These are phyloP conservation scores for Hirtodrosophila confusa DNA, from an alignment of 2,888 invertebrate genomes.

Conservation along the genomic window DNA sequence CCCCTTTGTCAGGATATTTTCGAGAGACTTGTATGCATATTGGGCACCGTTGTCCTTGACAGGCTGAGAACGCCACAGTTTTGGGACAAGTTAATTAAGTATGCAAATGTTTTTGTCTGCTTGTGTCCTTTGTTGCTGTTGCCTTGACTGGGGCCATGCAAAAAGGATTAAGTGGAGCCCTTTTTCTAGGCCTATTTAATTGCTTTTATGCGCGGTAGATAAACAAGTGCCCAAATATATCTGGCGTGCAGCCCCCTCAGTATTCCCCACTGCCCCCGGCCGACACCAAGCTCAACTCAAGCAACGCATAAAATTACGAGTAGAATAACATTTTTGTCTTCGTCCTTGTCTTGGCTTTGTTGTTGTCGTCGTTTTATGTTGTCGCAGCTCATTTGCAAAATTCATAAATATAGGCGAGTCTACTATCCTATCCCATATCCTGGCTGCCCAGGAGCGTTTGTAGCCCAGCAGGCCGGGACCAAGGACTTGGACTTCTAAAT, in stretches of 20 bases:
- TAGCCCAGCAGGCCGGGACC: too few relatives aligned
- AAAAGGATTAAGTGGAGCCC: conserved; percentile 66
- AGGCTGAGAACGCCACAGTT: conserved; percentile 16
- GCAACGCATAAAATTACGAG: conserved; percentile 47
- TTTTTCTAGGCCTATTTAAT: conserved; percentile 72
- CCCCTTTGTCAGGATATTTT: conserved; percentile 7
- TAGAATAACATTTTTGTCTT: conserved; percentile 24
- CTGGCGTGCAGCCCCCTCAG: conserved; percentile 5
- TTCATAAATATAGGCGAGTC: conserved; percentile 39
- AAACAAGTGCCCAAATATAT: conserved; percentile 48
- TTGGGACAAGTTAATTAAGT: conserved; percentile 70
- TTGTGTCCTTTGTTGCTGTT: conserved; percentile 18
- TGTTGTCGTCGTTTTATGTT: conserved; percentile 32
- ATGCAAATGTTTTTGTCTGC: conserved; percentile 67
- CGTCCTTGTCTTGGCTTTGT: conserved; percentile 19
- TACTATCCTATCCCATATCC: background rate
- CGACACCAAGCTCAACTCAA: conserved; percentile 12
- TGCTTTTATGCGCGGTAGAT: conserved; percentile 65
- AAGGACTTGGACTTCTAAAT: too few relatives aligned
- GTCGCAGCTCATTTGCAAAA: conserved; percentile 55
- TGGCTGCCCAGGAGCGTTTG: background rate
- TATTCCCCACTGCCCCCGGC: background rate
- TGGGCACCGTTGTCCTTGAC: conserved; percentile 13
- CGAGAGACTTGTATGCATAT: conserved; percentile 13
- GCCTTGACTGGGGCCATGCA: conserved; percentile 7